Evolutionary conservation across 2,113 vertebrate genomes (phyloP), one percentile per base, ranked within the genome.

Genomic region (Sylvilagus bachmani): DNA sequence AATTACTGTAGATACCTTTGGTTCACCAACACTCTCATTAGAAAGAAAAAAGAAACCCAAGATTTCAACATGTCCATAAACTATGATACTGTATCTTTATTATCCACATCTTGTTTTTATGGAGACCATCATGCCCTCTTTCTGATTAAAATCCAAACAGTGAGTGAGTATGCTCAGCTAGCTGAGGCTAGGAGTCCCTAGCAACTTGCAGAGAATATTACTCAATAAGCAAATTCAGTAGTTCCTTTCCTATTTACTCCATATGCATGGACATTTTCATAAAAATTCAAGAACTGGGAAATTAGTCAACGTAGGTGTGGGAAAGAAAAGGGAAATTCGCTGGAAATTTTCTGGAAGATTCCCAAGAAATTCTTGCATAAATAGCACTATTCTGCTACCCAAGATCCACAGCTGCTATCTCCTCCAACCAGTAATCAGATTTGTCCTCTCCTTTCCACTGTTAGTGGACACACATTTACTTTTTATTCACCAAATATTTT

Each of bases 311-410:
- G 62, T 74, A 74, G 36, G 11, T 21, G 16, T 84, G 27, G 27
- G 25, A 75, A 14, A 17, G 31, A 79, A 94, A 96, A 62, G 29
- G n/a, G 49, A 90, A 5, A 51, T 29, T 64, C 44, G 55, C 16
- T 73, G 38, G n/a, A 75, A 83, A 70, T 27, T 75, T 94, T 85
- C 87, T 87, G 71, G 33, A 88, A 67, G n/a, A 64, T 80, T 12
- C 31, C 55, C 55, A 58, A 19, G 55, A 58, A 58, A 58, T 58
- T 19, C 19, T 58, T 58, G 55, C 19, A 19, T 58, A 19, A 51
- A 38, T 14, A 86, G 10, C 22, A 84, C 31, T 31, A 3, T 27
- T 89, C 73, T 80, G 31, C 3, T 3, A n/a, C n/a, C 17, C 0
- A 27, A 44, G 17, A 6, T 13, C 22, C 38, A 61, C 9, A 1